These are phyloP conservation scores for Dynastes tityus DNA, from an alignment of 2,888 invertebrate genomes.

Conservation along the genomic window DNA sequence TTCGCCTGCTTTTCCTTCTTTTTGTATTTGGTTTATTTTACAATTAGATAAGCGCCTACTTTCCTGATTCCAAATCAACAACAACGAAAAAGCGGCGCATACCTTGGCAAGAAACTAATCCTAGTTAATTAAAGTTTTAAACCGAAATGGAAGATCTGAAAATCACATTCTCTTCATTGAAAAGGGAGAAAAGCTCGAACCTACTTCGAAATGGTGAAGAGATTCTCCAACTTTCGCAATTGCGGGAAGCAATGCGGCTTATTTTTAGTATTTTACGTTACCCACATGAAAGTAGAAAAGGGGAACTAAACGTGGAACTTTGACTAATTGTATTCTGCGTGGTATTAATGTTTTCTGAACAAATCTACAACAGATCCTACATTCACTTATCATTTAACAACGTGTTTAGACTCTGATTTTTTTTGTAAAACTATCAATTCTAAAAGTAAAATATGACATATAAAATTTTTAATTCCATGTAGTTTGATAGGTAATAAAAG, in stretches of 20 bases:
- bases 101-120: slow-evolving; percentile 9
- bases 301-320: too few relatives aligned
- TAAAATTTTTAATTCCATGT: too few relatives aligned
- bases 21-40: background rate
- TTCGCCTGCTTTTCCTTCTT: background rate
- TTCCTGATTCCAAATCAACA: background rate
- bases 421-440: too few relatives aligned
- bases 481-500: too few relatives aligned
- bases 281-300: too few relatives aligned
- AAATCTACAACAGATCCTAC: too few relatives aligned
- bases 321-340: too few relatives aligned
- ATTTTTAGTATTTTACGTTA: background rate
- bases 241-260: background rate
- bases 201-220: background rate
- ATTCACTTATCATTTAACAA: too few relatives aligned
- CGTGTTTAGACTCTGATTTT: too few relatives aligned
- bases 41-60: slow-evolving; percentile 6
- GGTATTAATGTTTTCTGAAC: too few relatives aligned
- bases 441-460: too few relatives aligned
- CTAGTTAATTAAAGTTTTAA: slow-evolving; percentile 27
- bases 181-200: background rate
- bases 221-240: slow-evolving; percentile 19
- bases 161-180: background rate
- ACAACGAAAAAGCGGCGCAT: background rate
- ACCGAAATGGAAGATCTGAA: slow-evolving; percentile 10